Evolutionary conservation across 2,113 vertebrate genomes (phyloP), one percentile per base, ranked within the genome.

Genomic region (Scomber japonicus): DNA sequence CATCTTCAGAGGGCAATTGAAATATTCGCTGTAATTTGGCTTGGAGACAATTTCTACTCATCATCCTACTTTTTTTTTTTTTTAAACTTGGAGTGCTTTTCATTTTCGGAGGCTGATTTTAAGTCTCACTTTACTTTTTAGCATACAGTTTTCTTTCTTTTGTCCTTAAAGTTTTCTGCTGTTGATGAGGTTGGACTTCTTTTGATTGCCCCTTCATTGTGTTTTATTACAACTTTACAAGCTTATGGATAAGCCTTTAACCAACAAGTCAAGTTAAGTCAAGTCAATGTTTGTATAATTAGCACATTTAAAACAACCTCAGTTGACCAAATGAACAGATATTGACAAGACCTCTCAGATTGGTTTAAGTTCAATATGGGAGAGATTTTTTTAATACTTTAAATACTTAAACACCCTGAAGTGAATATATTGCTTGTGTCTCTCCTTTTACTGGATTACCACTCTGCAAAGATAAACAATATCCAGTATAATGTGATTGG

Each of bases 41-140:
- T 62, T 48, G 35, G 68, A 78, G 19, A 76, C 64, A 50, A 77
- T 81, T 59, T 49, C 53, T 68, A 11, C 44, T 75, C 62, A 66
- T 81, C 63, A 45, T 71, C 49, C 16, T 16, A 5, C 7, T 35
- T 35, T 35, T 35, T 35, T 35, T 35, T 35, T 35, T 35, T 60
- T 82, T 88, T 74, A 50, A 69, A 73, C 54, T 84, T 7, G 24
- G 24, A 80, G 13, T 69, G 40, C 71, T 87, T 81, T 86, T 91
- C 64, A 77, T 83, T 66, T 80, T 40, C 48, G 24, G 19, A 72
- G 5, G 8, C 15, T 30, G 65, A 60, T 45, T 24, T 51, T 84
- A 24, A 21, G 17, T 71, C n/a, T 24, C 60, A 16, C 21, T 75
- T 74, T 49, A 19, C 40, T 2, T 75, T 53, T 51, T 55, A 60